phyloP scores from a whole-genome alignment of 2,888 invertebrate species.

The Latrodectus elegans region DNA sequence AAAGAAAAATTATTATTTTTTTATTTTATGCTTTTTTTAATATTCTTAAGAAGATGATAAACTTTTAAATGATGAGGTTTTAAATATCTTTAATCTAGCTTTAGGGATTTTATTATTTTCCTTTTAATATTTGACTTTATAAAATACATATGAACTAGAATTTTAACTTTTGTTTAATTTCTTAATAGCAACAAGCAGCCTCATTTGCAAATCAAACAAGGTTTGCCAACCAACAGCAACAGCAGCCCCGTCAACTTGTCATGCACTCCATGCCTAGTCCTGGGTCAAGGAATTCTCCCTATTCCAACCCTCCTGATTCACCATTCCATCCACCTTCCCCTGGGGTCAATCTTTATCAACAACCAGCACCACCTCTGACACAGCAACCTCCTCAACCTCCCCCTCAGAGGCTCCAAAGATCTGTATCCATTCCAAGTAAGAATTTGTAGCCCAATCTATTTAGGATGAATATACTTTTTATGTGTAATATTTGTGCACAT shows the following conservation, averaged over 20 bases:
- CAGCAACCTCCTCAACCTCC: conserved; percentile 34
- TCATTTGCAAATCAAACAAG: conserved; percentile 44
- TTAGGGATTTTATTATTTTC: not conserved
- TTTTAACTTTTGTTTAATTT: not conserved
- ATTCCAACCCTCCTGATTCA: conserved; percentile 74
- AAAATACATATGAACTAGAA: not conserved
- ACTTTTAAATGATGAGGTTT: not conserved
- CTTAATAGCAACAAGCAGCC: conserved; percentile 20
- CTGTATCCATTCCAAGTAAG: conserved; percentile 68
- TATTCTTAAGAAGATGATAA: too few relatives aligned
- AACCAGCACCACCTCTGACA: conserved; percentile 16
- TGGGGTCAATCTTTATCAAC: conserved; percentile 39
- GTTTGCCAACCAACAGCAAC: conserved; percentile 69
- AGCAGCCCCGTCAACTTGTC: conserved; percentile 62
- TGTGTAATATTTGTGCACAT: too few relatives aligned
- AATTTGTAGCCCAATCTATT: too few relatives aligned
- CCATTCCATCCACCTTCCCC: conserved; percentile 68
- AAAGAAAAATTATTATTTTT: too few relatives aligned
- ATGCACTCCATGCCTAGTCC: conserved; percentile 77
- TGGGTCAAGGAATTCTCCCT: conserved; percentile 78
- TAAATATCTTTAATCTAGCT: not conserved
- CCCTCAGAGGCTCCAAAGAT: conserved; percentile 66
- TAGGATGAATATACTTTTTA: too few relatives aligned
- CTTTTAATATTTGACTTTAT: not conserved
- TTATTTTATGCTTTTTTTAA: too few relatives aligned